Evolutionary conservation across 1,140 invertebrate genomes (phyloP).

Genomic region (Drosophila chauvacae): DNA sequence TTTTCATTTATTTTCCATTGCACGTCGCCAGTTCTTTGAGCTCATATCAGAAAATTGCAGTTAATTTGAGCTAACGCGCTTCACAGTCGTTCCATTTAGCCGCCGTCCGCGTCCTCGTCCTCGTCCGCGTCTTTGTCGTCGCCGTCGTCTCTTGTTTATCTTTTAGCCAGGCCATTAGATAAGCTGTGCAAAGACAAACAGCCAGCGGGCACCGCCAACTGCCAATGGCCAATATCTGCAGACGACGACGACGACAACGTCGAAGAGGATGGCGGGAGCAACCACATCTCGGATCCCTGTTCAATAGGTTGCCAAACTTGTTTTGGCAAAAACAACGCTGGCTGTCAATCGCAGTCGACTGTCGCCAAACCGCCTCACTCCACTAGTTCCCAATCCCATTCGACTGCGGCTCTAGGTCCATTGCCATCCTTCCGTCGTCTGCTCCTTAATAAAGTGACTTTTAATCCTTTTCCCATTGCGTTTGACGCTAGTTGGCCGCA

Average conservation of each 20-base stretch:
- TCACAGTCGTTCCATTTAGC: conserved; percentile 54
- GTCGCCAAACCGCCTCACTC: conserved; percentile 1
- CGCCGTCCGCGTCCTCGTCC: neutral
- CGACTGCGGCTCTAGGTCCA: neutral
- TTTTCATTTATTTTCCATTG: conserved; percentile 21
- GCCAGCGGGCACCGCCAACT: conserved; percentile 44
- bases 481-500: conserved; percentile 68
- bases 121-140: conserved; percentile 18
- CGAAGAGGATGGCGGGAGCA: conserved; percentile 33
- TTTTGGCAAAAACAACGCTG: conserved; percentile 61
- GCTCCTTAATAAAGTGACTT: conserved; percentile 79
- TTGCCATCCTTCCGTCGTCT: conserved; percentile 28
- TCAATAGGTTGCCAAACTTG: conserved; percentile 66
- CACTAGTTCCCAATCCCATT: conserved; percentile 4
- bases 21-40: conserved; percentile 24
- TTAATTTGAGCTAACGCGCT: conserved; percentile 80
- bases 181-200: conserved; percentile 76
- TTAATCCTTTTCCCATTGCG: conserved; percentile 82
- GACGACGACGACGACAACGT: conserved; percentile 13
- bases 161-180: conserved; percentile 75
- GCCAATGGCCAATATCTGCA: conserved; percentile 42
- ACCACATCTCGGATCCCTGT: conserved; percentile 42
- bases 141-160: conserved; percentile 73
- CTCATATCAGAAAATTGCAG: conserved; percentile 70
- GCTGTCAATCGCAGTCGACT: conserved; percentile 54